phyloP scores from a whole-genome alignment of 2,797 vertebrate species.

The Hemibagrus guttatus region DNA sequence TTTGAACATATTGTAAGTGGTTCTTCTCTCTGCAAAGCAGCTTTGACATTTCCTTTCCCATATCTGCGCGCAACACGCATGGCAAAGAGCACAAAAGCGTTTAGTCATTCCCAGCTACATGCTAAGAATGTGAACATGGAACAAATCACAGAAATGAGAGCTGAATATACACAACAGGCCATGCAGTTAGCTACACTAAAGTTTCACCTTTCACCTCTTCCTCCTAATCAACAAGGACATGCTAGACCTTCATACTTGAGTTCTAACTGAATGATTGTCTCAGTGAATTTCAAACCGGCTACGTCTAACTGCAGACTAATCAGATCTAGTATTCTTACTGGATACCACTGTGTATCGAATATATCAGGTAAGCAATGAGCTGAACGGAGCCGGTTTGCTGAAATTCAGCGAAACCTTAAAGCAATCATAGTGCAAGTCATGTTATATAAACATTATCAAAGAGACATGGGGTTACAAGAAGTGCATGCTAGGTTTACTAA shows the following conservation, averaged over 20 bases:
- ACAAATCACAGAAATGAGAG: not conserved
- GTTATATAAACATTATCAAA: not conserved
- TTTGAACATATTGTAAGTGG: constrained; percentile 12
- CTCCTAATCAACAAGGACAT: not conserved
- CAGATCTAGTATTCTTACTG: not conserved
- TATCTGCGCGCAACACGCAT: not conserved
- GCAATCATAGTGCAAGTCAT: not conserved
- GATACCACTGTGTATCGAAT: not conserved
- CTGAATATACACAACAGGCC: not conserved
- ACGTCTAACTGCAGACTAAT: not conserved
- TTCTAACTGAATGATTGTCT: not conserved
- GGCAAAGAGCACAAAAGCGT: not conserved
- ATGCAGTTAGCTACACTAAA: not conserved
- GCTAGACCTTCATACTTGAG: not conserved
- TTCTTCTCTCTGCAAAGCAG: not conserved
- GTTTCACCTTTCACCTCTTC: not conserved
- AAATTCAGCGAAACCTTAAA: not conserved
- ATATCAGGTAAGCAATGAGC: not conserved
- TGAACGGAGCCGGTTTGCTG: not conserved
- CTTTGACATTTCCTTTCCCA: not conserved
- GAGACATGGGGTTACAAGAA: not conserved
- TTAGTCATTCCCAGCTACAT: not conserved
- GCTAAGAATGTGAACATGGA: constrained; percentile 4
- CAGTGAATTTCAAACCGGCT: not conserved
- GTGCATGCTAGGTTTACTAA: not conserved